Percentiles rank a stretch among this genome's conserved stretches.
These are phyloP conservation scores for Lathronympha strigana DNA, from an alignment of 2,888 invertebrate genomes.

Conservation along the genomic window DNA sequence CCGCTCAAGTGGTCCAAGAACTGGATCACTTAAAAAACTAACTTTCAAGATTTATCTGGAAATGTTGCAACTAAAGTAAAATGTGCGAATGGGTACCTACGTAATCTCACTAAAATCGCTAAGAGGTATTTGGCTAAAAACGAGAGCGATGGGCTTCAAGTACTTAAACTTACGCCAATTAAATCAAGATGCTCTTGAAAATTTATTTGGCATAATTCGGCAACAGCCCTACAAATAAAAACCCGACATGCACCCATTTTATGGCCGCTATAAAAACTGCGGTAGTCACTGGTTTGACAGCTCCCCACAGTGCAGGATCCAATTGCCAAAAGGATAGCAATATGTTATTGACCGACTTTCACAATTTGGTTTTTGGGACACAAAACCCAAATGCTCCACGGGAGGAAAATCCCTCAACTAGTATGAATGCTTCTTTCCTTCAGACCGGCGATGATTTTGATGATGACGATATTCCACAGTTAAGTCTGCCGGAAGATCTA, in stretches of 20 bases:
- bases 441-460: neutral
- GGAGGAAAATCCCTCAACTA: neutral
- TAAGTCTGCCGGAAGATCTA: neutral
- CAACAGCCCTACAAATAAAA: constrained; percentile 6
- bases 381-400: neutral
- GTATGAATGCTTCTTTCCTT: too few relatives aligned
- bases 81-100: neutral
- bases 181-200: constrained; percentile 6
- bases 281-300: neutral
- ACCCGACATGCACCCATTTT: constrained; percentile 1
- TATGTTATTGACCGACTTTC: neutral
- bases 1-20: neutral
- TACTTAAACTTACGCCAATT: constrained; percentile 5
- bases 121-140: neutral
- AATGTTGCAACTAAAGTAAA: neutral
- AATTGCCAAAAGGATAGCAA: constrained; percentile 8
- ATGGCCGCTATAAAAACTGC: neutral
- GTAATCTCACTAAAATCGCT: neutral
- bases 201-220: neutral
- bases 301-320: neutral
- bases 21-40: neutral
- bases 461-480: neutral
- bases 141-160: neutral
- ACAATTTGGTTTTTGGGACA: neutral
- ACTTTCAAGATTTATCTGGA: neutral